Base-by-base conservation (phyloP, 2,888 invertebrate genomes). In the Unio pictorum region DNA sequence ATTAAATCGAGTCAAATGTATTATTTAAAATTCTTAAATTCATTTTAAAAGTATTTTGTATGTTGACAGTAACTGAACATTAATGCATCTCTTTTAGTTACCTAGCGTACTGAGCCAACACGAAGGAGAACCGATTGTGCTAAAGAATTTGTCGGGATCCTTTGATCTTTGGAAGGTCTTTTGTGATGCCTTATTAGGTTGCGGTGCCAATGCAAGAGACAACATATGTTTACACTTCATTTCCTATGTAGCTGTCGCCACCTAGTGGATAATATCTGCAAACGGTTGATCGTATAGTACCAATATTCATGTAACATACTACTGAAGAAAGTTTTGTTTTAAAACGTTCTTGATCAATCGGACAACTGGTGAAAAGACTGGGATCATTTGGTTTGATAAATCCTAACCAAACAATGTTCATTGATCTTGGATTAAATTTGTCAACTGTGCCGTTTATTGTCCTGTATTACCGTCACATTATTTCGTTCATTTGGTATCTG, bases 101-200 rank as follows among this genome's bases (percentile, higher is more conserved):
- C 45, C 61, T 63, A 66, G 61, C 62, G 63, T 67, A 67, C 61
- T 67, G 65, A 61, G 58, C 45, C 61, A 64, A 67, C 64, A 64
- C 61, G 57, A 56, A 62, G 62, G 45, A 57, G 62, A 62, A 62
- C 62, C 67, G 62, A 67, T 62, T 58, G 45, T 62, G 67, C 58
- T 58, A 61, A 61, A 67, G 67, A 34, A 67, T 67, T 67, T 66
- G 61, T 67, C 68, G 62, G 76, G 66, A 67, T 68, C 69, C 81
- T 82, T 82, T 82, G 82, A 82, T 78, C 74, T 80, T 69, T 78
- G 72, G 80, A 74, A 72, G 75, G 75, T 73, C 81, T 80, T 82
- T 80, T 82, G 82, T 81, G 81, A 73, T 80, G 80, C 81, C 81
- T 78, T 81, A 82, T 81, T 79, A 80, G 79, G 79, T 71, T 74